phyloP scores from a whole-genome alignment of 2,113 vertebrate species.

The Leptodactylus fuscus region DNA sequence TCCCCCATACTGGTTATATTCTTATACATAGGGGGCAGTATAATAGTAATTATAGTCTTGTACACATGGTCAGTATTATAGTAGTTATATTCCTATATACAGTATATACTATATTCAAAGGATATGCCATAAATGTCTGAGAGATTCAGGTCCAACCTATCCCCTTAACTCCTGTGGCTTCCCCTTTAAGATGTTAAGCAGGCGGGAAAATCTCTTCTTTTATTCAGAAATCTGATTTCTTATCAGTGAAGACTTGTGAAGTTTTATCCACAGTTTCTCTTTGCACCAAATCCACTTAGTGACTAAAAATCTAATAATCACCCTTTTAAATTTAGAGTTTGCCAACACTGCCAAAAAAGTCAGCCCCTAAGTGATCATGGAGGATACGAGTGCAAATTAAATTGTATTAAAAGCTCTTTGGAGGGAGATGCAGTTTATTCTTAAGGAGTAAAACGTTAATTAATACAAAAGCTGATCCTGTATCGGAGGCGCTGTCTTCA shows the following conservation, averaged over 20 bases:
- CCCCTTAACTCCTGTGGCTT: too few species aligned
- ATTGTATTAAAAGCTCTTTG: slow-evolving; percentile 22
- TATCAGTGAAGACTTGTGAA: slow-evolving; percentile 17
- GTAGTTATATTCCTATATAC: too few species aligned
- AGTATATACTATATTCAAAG: too few species aligned
- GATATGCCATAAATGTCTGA: too few species aligned
- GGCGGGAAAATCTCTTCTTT: neutral
- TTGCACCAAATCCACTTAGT: slow-evolving; percentile 40
- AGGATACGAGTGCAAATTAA: slow-evolving; percentile 23
- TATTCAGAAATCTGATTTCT: slow-evolving; percentile 17
- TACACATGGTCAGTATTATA: too few species aligned
- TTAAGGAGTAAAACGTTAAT: slow-evolving; percentile 22
- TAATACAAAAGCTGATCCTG: slow-evolving; percentile 3
- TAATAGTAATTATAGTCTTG: too few species aligned
- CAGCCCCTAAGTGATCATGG: slow-evolving; percentile 3
- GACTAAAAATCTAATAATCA: slow-evolving; percentile 50
- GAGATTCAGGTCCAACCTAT: too few species aligned
- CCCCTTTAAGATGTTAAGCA: neutral
- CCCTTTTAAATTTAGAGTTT: slow-evolving; percentile 35
- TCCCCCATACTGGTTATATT: too few species aligned
- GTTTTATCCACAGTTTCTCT: slow-evolving; percentile 14
- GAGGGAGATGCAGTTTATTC: slow-evolving; percentile 22
- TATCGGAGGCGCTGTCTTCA: neutral
- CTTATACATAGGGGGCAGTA: too few species aligned
- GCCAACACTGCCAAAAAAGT: slow-evolving; percentile 38